Evolutionary conservation across 2,797 vertebrate genomes (phyloP).

Genomic region (Ataeniobius toweri): DNA sequence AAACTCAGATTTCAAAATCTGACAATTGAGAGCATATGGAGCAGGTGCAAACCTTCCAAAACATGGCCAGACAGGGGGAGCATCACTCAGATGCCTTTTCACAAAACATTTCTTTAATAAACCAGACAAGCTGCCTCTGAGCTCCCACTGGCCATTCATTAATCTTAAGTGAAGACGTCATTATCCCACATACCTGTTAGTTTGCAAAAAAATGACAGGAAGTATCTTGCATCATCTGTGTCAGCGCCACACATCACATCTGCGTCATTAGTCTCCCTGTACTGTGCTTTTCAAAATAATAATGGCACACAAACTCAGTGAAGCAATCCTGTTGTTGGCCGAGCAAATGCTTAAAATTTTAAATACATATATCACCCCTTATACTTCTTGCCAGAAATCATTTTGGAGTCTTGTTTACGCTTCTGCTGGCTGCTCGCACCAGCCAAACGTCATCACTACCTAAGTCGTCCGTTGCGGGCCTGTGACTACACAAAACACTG

Average conservation of each 20-base stretch:
- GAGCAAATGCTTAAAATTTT: not conserved
- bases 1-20: not conserved
- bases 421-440: not conserved
- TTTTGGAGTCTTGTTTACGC: not conserved
- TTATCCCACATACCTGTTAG: not conserved
- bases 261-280: not conserved
- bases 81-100: no score
- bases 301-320: not conserved
- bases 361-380: not conserved
- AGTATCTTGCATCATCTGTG: not conserved
- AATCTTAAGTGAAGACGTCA: not conserved
- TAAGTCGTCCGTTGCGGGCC: no score
- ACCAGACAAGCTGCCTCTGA: not conserved
- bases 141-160: not conserved
- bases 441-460: no score
- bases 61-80: no score
- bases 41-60: not conserved
- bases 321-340: not conserved
- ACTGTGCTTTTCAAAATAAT: not conserved
- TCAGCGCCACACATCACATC: not conserved
- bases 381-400: not conserved
- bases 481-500: no score
- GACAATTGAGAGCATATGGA: not conserved
- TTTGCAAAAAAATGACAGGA: not conserved
- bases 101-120: not conserved